Conservation (phyloP, 1,140 invertebrate species). For the Coboldia fuscipes region DNA sequence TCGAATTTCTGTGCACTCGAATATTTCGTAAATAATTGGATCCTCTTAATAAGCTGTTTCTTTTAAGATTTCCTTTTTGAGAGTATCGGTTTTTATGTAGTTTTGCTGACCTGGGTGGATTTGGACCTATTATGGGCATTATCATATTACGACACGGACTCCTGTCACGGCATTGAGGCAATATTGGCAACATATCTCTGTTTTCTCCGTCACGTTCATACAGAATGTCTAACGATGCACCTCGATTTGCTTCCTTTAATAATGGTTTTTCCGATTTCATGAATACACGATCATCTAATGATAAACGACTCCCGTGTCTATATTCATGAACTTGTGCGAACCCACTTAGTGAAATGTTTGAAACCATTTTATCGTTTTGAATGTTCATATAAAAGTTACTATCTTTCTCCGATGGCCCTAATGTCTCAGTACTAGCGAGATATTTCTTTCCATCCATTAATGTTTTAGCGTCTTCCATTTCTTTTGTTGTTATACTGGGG, state of each 20-base stretch:
- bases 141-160: constrained; percentile 9
- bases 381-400: neutral
- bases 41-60: constrained; percentile 17
- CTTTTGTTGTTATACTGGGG: constrained; percentile 14
- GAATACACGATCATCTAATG: neutral
- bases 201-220: constrained; percentile 3
- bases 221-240: neutral
- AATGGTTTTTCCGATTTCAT: neutral
- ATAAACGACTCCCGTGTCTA: constrained; percentile 1
- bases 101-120: constrained; percentile 2
- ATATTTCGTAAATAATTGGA: constrained; percentile 55
- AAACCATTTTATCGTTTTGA: neutral
- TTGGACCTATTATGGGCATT: constrained; percentile 7
- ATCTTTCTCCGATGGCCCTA: constrained; percentile 17
- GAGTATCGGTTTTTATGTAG: constrained; percentile 9
- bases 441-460: constrained; percentile 10
- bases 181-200: constrained; percentile 12
- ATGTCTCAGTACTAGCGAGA: constrained; percentile 17
- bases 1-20: constrained; percentile 51
- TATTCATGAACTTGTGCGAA: constrained; percentile 5
- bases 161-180: constrained; percentile 9
- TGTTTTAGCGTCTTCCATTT: constrained; percentile 11
- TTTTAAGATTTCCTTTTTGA: constrained; percentile 9
- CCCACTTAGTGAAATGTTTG: no score
- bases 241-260: constrained; percentile 4